These are phyloP conservation scores for Phorcus lineatus DNA, from an alignment of 2,888 invertebrate species.

Conservation along the genomic window DNA sequence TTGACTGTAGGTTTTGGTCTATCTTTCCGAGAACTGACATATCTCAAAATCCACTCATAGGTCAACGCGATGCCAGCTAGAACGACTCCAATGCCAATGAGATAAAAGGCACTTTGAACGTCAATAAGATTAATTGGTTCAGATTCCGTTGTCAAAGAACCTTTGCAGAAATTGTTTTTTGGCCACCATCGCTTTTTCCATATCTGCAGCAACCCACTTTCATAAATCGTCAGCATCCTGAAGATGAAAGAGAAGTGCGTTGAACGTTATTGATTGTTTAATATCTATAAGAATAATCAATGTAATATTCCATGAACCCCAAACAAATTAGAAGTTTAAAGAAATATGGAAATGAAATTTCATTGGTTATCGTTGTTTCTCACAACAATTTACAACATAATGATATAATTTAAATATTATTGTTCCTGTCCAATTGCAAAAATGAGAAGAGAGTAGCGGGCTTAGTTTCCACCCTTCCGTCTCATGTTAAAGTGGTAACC, in stretches of 20 bases:
- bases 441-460: too few relatives aligned
- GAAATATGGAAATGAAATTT: too few relatives aligned
- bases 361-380: too few relatives aligned
- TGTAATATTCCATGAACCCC: too few relatives aligned
- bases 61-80: constrained; percentile 17
- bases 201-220: constrained; percentile 58
- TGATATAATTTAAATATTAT: too few relatives aligned
- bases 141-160: constrained; percentile 46
- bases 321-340: too few relatives aligned
- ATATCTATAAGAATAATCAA: too few relatives aligned
- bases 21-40: not conserved
- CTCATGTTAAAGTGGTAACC: too few relatives aligned
- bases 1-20: not conserved
- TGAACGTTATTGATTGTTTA: too few relatives aligned
- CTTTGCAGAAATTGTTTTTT: constrained; percentile 46
- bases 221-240: constrained; percentile 58
- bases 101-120: constrained; percentile 59
- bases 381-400: too few relatives aligned
- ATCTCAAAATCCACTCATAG: constrained; percentile 7
- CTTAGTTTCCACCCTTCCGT: too few relatives aligned
- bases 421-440: too few relatives aligned
- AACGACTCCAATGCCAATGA: constrained; percentile 42
- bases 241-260: constrained; percentile 5
- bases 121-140: constrained; percentile 54
- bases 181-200: constrained; percentile 62